phyloP scores from a whole-genome alignment of 2,888 invertebrate species.

The Neoitamus cyanurus region DNA sequence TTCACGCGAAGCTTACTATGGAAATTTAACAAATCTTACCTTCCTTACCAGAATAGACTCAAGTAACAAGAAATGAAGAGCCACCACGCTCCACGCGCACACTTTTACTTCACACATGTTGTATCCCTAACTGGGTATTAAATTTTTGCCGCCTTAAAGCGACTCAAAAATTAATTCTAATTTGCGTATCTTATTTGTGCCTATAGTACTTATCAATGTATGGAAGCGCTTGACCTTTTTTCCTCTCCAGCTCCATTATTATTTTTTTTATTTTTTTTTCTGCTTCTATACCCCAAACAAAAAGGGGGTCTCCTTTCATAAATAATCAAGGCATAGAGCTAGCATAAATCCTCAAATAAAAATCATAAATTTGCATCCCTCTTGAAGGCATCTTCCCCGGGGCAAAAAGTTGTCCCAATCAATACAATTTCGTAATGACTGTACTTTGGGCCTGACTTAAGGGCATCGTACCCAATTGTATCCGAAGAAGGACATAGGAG shows the following conservation, averaged over 20 bases:
- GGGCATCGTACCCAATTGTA: not conserved
- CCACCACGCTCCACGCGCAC: no score
- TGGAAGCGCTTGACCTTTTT: not conserved
- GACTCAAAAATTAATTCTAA: not conserved
- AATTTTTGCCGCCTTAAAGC: not conserved
- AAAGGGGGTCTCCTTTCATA: not conserved
- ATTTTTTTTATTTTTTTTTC: not conserved
- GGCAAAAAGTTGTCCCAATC: not conserved
- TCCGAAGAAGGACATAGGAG: not conserved
- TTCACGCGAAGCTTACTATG: no score
- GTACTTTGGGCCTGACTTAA: not conserved
- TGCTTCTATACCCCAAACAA: not conserved
- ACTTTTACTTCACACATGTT: no score
- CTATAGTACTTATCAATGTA: not conserved
- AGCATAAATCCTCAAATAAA: not conserved
- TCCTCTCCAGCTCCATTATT: not conserved
- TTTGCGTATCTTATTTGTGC: not conserved
- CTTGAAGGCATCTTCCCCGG: not conserved
- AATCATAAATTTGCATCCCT: not conserved
- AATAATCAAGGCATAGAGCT: not conserved
- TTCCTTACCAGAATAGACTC: no score
- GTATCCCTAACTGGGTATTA: no score
- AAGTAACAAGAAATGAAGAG: no score
- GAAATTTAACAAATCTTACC: no score
- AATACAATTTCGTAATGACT: conserved; percentile 5